These are phyloP conservation scores for Calidris pugnax DNA, from an alignment of 2,113 vertebrate species.

Conservation along the genomic window DNA sequence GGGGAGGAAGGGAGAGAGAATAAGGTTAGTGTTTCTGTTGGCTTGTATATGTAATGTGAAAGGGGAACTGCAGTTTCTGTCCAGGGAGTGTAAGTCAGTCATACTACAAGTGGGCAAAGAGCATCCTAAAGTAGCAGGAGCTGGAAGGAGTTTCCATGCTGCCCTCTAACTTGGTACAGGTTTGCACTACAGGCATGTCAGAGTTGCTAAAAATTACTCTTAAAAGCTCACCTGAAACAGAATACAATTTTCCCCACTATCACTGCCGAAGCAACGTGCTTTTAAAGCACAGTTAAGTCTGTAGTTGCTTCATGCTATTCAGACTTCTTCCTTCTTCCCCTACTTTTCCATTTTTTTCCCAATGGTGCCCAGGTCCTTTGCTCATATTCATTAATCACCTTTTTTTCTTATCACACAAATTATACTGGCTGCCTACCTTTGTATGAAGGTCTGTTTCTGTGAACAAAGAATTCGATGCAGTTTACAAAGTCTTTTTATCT, in stretches of 20 bases:
- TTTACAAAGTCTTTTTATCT: not conserved
- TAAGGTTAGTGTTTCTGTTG: not conserved
- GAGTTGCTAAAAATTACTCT: not conserved
- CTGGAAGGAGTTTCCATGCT: not conserved
- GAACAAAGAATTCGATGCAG: not conserved
- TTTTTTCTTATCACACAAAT: not conserved
- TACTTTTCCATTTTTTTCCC: not conserved
- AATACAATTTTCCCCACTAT: not conserved
- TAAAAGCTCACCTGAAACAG: not conserved
- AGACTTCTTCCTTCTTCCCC: not conserved
- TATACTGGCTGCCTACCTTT: not conserved
- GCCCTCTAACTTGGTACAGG: not conserved
- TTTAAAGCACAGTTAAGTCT: not conserved
- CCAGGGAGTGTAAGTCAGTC: not conserved
- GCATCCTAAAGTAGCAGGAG: not conserved
- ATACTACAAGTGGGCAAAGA: not conserved
- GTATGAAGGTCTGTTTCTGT: not conserved
- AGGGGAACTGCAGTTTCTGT: not conserved
- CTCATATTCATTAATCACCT: not conserved
- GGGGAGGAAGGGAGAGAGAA: not conserved
- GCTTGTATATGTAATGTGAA: not conserved
- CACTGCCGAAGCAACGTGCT: not conserved
- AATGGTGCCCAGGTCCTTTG: not conserved
- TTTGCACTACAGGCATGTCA: not conserved
- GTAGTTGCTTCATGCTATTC: not conserved